A percentile compares a stretch with the other conserved stretches of the same genome.
These are phyloP conservation scores for Minunthozetes semirufus DNA, from an alignment of 2,888 invertebrate species.

Conservation along the genomic window DNA sequence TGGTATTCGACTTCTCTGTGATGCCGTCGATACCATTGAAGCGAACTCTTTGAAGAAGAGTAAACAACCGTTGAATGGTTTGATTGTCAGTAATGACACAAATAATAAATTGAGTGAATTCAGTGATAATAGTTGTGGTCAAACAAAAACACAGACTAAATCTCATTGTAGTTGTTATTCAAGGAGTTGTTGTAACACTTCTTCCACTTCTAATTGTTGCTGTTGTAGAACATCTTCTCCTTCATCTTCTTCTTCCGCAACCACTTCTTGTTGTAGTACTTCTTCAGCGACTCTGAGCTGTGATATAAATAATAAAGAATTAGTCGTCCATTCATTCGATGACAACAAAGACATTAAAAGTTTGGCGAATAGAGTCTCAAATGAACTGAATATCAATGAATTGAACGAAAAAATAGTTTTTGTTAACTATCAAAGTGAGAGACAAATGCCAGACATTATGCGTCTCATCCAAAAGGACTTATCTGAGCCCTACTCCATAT, in stretches of 20 bases:
- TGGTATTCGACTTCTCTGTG: not conserved
- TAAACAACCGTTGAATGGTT: not conserved
- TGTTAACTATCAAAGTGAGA: constrained; percentile 74
- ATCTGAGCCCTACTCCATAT: constrained; percentile 99
- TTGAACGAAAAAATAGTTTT: not conserved
- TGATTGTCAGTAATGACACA: not conserved
- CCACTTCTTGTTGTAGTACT: not conserved
- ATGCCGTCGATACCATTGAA: not conserved
- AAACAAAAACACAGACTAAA: not conserved
- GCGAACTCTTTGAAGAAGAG: not conserved
- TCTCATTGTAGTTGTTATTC: not conserved
- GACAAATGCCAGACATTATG: constrained; percentile 98
- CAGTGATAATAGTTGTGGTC: not conserved
- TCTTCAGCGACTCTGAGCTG: not conserved
- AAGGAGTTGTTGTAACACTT: no score
- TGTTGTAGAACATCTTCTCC: not conserved
- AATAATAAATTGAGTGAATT: not conserved
- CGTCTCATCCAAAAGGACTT: constrained; percentile 96
- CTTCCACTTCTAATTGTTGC: not conserved
- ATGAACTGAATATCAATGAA: not conserved
- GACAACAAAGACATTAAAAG: constrained; percentile 6
- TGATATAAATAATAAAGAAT: not conserved
- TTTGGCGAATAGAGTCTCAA: not conserved
- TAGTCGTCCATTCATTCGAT: not conserved
- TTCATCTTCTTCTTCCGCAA: not conserved